A percentile compares a stretch with the other conserved stretches of the same genome.
phyloP scores from a whole-genome alignment of 2,888 invertebrate genomes.

The Schizotus pectinicornis region DNA sequence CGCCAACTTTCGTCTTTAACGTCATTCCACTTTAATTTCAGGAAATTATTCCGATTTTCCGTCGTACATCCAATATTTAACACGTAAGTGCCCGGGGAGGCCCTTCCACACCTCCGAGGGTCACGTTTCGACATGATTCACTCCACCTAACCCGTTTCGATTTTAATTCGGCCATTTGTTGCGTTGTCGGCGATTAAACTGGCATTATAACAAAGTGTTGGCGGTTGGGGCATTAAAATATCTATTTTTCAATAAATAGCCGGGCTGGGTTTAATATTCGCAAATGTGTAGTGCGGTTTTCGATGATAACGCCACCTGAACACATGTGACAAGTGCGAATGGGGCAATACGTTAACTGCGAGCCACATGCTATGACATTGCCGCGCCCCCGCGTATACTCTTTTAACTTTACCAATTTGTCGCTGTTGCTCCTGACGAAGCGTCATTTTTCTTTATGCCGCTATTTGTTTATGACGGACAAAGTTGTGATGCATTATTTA shows the following conservation, averaged over 20 bases:
- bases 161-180: too few relatives aligned
- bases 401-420: neutral
- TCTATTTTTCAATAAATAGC: conserved; percentile 1
- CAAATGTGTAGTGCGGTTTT: conserved; percentile 5
- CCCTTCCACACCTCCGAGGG: neutral
- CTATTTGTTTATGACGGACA: too few relatives aligned
- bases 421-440: neutral
- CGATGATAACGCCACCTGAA: neutral
- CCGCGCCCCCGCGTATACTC: neutral
- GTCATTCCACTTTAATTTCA: conserved; percentile 53
- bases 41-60: conserved; percentile 70
- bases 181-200: neutral
- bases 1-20: conserved; percentile 6
- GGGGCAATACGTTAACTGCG: conserved; percentile 1
- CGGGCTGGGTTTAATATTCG: neutral
- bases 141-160: neutral
- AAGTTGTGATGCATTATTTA: too few relatives aligned
- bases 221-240: conserved; percentile 1
- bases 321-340: conserved; percentile 6
- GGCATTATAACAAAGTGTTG: neutral
- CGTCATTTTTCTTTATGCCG: too few relatives aligned
- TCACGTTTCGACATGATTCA: neutral
- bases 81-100: conserved; percentile 64
- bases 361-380: neutral
- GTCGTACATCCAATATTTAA: conserved; percentile 66